phyloP scores from a whole-genome alignment of 2,888 invertebrate genomes.

The Hypomecis punctinalis region DNA sequence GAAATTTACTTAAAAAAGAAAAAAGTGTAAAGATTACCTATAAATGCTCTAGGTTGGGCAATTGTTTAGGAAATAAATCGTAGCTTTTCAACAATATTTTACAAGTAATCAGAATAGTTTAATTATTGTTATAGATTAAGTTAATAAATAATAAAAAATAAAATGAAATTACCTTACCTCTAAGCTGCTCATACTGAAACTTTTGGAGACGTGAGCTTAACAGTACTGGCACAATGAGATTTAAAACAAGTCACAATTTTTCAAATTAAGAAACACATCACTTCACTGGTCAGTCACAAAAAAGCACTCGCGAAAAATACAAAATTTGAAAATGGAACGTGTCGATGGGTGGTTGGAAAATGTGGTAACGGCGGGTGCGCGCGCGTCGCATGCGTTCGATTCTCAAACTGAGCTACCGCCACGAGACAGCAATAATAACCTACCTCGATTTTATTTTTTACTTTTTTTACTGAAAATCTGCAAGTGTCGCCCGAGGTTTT shows the following conservation, averaged over 20 bases:
- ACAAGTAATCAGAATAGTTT: no score
- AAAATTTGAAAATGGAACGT: constrained; percentile 53
- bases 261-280: constrained; percentile 47
- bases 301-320: constrained; percentile 37
- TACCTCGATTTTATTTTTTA: constrained; percentile 64
- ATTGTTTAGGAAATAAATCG: no score
- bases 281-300: constrained; percentile 43
- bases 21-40: no score
- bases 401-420: constrained; percentile 75
- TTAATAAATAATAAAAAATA: not conserved
- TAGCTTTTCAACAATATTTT: no score
- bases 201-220: constrained; percentile 15
- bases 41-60: no score
- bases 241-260: constrained; percentile 49
- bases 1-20: no score
- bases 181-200: constrained; percentile 43
- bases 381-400: constrained; percentile 75
- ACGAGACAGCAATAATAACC: constrained; percentile 70
- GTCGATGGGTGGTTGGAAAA: constrained; percentile 51
- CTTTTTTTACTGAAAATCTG: constrained; percentile 76
- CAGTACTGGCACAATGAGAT: constrained; percentile 35
- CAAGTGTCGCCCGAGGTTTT: constrained; percentile 67
- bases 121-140: not conserved
- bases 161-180: constrained; percentile 34
- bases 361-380: constrained; percentile 62